A percentile compares a stretch with the other conserved stretches of the same genome.
Evolutionary conservation across 1,140 invertebrate genomes (phyloP).

Genomic region (Trichomalopsis sarcophagae): DNA sequence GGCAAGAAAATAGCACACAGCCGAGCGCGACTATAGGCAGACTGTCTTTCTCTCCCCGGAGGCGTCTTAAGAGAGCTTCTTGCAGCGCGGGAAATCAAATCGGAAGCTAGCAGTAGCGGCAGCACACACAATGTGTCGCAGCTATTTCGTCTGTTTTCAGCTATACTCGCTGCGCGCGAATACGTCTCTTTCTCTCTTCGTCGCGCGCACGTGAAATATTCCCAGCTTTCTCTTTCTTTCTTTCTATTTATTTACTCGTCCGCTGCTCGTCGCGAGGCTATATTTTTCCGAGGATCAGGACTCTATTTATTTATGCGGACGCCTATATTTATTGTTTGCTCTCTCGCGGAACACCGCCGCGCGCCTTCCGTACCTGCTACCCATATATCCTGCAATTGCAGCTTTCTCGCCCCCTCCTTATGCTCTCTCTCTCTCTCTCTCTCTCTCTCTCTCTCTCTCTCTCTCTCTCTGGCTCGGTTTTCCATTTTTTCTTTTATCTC

Average conservation of each 20-base stretch:
- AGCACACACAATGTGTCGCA: background rate
- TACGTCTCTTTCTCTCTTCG: background rate
- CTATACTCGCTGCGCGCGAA: background rate
- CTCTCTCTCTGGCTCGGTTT: background rate
- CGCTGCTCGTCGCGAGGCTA: background rate
- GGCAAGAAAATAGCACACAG: background rate
- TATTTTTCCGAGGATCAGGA: background rate
- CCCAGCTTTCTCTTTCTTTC: background rate
- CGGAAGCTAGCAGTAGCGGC: background rate
- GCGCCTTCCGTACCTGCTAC: background rate
- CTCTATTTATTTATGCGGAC: background rate
- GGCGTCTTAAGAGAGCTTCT: slow-evolving; percentile 3
- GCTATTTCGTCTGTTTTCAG: background rate
- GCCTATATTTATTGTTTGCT: background rate
- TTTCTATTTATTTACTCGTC: background rate
- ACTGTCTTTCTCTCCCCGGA: background rate
- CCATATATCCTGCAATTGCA: background rate
- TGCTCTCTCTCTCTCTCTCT: too few relatives aligned
- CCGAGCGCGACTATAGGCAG: background rate
- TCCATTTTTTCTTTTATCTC: background rate
- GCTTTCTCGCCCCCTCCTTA: too few relatives aligned
- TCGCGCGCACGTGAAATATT: background rate
- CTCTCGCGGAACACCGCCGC: background rate
- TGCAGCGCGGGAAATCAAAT: slow-evolving; percentile 4
- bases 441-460: too few relatives aligned